Conservation (phyloP, 2,888 invertebrate genomes). For the Apodemia hepburni region DNA sequence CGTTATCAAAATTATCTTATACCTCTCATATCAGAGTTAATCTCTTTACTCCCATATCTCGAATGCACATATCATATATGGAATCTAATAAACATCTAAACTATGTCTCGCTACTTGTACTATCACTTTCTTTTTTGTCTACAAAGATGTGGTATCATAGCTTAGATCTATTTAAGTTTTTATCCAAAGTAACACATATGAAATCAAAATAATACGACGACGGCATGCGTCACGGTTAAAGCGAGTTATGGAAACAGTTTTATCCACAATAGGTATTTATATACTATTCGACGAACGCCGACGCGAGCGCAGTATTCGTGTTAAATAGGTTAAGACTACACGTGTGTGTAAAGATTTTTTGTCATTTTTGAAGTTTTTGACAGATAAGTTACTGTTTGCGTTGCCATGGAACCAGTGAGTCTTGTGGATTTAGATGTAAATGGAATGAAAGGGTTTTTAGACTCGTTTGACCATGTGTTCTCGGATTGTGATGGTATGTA, state of each 20-base stretch:
- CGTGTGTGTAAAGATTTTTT: constrained; percentile 39
- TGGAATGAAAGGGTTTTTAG: constrained; percentile 73
- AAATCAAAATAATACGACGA: no score
- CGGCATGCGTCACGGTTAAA: not conserved
- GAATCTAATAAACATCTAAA: no score
- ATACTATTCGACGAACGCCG: constrained; percentile 32
- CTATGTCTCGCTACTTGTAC: no score
- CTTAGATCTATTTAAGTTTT: no score
- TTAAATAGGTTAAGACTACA: constrained; percentile 50
- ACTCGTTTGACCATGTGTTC: constrained; percentile 85
- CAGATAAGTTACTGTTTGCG: constrained; percentile 25
- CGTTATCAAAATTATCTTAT: no score
- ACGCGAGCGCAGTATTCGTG: constrained; percentile 56
- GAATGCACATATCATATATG: no score
- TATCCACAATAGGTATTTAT: constrained; percentile 36
- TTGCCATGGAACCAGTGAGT: constrained; percentile 48
- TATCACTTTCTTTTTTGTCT: no score
- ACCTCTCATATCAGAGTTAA: no score
- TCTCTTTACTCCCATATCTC: no score
- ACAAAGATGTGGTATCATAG: no score
- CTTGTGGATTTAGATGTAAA: constrained; percentile 59
- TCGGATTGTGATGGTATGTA: constrained; percentile 87
- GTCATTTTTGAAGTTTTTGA: not conserved
- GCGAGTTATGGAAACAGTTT: constrained; percentile 11
- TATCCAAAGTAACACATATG: no score